Conservation (phyloP, 2,888 invertebrate genomes). For the Platycheirus albimanus region DNA sequence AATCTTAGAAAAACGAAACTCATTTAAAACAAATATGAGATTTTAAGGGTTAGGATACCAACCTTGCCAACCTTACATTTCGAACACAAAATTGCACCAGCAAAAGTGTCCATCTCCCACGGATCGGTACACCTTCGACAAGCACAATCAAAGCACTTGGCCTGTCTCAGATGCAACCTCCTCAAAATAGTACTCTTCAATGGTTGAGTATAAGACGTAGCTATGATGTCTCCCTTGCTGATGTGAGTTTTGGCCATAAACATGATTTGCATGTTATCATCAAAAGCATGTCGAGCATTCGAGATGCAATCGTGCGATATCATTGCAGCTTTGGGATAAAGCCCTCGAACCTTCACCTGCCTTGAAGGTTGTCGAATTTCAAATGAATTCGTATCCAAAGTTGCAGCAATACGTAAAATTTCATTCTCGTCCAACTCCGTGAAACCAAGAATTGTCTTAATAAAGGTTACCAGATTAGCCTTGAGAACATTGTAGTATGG, state of each 20-base stretch:
- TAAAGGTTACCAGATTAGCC: constrained; percentile 86
- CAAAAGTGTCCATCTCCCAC: constrained; percentile 87
- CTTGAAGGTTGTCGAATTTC: constrained; percentile 84
- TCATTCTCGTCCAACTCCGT: constrained; percentile 84
- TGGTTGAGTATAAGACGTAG: constrained; percentile 88
- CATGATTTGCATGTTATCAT: constrained; percentile 85
- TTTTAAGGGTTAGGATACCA: constrained; percentile 39
- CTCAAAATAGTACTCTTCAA: constrained; percentile 88
- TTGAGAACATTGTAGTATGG: constrained; percentile 85
- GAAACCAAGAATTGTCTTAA: constrained; percentile 84
- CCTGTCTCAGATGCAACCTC: constrained; percentile 85
- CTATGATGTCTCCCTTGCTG: constrained; percentile 87
- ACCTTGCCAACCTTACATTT: constrained; percentile 84
- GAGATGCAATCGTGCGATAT: constrained; percentile 89
- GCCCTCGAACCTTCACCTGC: constrained; percentile 84
- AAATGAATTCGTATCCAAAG: constrained; percentile 88
- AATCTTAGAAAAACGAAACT: constrained; percentile 81
- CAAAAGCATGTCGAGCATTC: constrained; percentile 88
- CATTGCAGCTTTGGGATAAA: constrained; percentile 87
- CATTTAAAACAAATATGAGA: too few species aligned
- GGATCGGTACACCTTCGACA: constrained; percentile 88
- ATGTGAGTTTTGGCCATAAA: constrained; percentile 86
- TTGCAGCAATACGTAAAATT: constrained; percentile 86
- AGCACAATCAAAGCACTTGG: constrained; percentile 88
- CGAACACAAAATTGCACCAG: constrained; percentile 87